These are phyloP conservation scores for Antheraea assamensis DNA, from an alignment of 2,888 invertebrate genomes.

Conservation along the genomic window DNA sequence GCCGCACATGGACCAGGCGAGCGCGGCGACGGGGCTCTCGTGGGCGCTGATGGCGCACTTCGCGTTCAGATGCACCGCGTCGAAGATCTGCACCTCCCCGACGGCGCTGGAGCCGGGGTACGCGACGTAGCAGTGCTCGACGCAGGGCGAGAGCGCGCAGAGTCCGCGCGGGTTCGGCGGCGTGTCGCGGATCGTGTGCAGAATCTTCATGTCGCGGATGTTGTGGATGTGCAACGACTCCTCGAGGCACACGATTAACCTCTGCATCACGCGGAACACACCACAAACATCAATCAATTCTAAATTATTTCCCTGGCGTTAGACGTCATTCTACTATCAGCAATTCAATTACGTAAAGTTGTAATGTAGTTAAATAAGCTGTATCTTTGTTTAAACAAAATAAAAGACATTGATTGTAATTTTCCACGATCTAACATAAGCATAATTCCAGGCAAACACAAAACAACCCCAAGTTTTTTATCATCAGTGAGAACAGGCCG, in stretches of 20 bases:
- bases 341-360: not conserved
- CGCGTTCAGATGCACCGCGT: constrained; percentile 95
- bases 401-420: too few relatives aligned
- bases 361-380: not conserved
- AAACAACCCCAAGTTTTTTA: not conserved
- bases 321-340: not conserved
- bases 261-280: constrained; percentile 72
- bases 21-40: constrained; percentile 96
- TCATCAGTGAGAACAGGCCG: not conserved
- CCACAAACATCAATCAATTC: too few relatives aligned
- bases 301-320: not conserved
- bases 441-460: not conserved
- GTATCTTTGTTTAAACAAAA: too few relatives aligned
- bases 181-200: constrained; percentile 99
- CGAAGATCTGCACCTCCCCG: constrained; percentile 98
- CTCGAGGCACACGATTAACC: constrained; percentile 98
- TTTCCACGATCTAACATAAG: too few relatives aligned
- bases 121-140: constrained; percentile 96
- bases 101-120: constrained; percentile 97
- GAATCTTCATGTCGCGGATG: constrained; percentile 98
- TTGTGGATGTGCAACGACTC: constrained; percentile 99
- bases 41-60: constrained; percentile 98
- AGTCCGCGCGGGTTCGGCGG: constrained; percentile 97
- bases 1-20: constrained; percentile 95
- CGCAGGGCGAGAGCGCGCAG: constrained; percentile 94